Base-by-base conservation (phyloP, 2,797 vertebrate species). In the Parambassis ranga region DNA sequence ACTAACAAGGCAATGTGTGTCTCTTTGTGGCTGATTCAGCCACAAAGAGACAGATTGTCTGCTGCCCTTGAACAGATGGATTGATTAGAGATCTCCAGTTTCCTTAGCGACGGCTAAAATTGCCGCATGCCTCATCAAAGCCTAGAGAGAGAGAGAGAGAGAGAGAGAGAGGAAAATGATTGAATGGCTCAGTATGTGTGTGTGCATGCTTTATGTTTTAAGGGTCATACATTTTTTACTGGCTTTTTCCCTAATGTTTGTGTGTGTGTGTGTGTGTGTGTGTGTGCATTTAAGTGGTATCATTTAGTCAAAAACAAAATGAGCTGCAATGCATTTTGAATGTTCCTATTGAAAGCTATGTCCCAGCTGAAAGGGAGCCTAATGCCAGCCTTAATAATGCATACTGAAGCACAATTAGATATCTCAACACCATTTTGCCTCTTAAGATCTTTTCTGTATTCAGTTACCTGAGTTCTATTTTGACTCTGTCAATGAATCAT, bases 61-160 rank as follows among this genome's bases (percentile, higher is more conserved):
- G 66, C 72, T 83, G 81, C 73, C 73, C 65, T 86, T 82, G 69
- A 88, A 66, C 76, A 81, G 75, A 88, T 68, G 81, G 82, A 89
- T 85, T 84, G 81, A 89, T 90, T 87, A 77, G 75, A 76, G 73
- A 84, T 88, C 84, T 91, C 79, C 65, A 56, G 84, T 92, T 90
- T 90, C 90, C 86, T 69, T 84, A 77, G 78, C 52, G 87, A 90
- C 73, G 49, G 82, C 81, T 85, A 65, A 87, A 91, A 88, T 87
- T 84, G 83, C 75, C 84, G 77, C 82, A 60, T 64, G 48, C 80
- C 80, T 89, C 84, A 87, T 88, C 82, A 86, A 82, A 87, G 75
- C 39, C 71, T 47, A 46, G 38, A 67, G 35, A 66, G 63, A 22
- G 57, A 53, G 33, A 48, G 28, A 22, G 57, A 53, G 33, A 46